Percentiles rank a stretch among this genome's conserved stretches.
phyloP scores from a whole-genome alignment of 2,113 vertebrate genomes.

The Potamarius usumacintae region DNA sequence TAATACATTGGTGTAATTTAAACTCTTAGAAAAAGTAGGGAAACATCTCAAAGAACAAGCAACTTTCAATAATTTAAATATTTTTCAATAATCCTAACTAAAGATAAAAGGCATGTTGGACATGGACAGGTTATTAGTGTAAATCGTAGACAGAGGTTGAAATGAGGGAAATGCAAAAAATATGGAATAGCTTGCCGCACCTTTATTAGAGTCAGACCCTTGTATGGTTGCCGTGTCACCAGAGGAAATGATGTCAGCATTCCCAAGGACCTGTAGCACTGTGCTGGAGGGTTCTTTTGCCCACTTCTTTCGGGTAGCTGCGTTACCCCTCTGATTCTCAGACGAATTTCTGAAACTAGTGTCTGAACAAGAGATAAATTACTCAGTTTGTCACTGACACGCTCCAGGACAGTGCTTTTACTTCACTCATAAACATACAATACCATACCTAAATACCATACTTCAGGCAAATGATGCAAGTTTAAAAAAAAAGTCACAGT shows the following conservation, averaged over 20 bases:
- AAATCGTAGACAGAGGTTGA: not conserved
- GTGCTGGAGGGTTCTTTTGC: slow-evolving; percentile 61
- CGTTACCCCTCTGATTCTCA: slow-evolving; percentile 27
- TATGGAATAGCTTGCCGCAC: not conserved
- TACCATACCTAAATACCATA: not conserved
- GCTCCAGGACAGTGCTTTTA: slow-evolving; percentile 1
- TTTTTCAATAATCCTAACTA: not conserved
- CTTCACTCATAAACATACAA: not conserved
- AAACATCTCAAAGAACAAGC: not conserved
- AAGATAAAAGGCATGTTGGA: not conserved
- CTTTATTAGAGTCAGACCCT: slow-evolving; percentile 29
- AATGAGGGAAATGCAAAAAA: not conserved
- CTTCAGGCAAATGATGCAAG: not conserved
- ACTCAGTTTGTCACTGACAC: not conserved
- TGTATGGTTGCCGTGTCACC: slow-evolving; percentile 63
- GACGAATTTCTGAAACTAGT: slow-evolving; percentile 25
- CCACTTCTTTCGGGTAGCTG: slow-evolving; percentile 74
- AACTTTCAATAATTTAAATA: not conserved
- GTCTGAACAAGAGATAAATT: slow-evolving; percentile 22
- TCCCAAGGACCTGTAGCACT: slow-evolving; percentile 71
- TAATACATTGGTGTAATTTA: not conserved
- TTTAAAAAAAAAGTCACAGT: not conserved
- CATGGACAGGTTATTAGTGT: not conserved
- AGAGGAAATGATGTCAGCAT: slow-evolving; percentile 75
- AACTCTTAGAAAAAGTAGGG: not conserved